Evolutionary conservation across 2,113 vertebrate species (phyloP).

Genomic region (Pseudorasbora parva): DNA sequence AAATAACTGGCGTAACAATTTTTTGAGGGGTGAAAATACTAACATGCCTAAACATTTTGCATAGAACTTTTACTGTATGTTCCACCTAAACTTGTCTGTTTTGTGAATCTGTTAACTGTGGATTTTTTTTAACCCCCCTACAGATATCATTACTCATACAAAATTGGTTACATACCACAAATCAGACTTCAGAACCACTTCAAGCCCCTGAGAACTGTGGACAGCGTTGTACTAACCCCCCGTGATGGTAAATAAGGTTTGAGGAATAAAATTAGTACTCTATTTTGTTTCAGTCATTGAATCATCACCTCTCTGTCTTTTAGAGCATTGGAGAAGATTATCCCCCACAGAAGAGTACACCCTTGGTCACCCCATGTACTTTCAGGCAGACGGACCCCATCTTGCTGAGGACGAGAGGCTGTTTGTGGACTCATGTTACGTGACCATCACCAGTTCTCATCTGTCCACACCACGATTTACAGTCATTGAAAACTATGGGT

Average conservation of each 20-base stretch:
- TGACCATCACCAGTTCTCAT: conserved; percentile 59
- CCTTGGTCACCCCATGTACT: conserved; percentile 71
- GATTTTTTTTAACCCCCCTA: neutral
- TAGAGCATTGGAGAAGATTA: conserved; percentile 71
- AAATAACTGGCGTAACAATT: no score
- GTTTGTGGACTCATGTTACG: conserved; percentile 68
- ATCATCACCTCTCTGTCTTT: neutral
- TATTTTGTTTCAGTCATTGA: neutral
- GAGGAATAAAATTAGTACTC: neutral
- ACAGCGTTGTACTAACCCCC: conserved; percentile 62
- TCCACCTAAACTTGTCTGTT: neutral
- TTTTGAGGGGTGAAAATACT: no score
- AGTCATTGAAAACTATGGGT: conserved; percentile 74
- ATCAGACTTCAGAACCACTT: conserved; percentile 54
- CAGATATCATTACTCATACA: conserved; percentile 75
- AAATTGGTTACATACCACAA: conserved; percentile 68
- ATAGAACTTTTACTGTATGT: neutral
- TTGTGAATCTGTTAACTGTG: neutral
- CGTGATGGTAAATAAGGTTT: conserved; percentile 64
- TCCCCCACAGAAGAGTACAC: conserved; percentile 47
- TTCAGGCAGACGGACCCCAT: conserved; percentile 61
- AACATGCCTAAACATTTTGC: no score
- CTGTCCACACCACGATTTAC: conserved; percentile 59
- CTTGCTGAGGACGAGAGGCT: conserved; percentile 61
- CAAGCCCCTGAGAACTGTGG: conserved; percentile 60